Evolutionary conservation across 2,113 vertebrate species (phyloP).

Genomic region (Campylomormyrus numenius): DNA sequence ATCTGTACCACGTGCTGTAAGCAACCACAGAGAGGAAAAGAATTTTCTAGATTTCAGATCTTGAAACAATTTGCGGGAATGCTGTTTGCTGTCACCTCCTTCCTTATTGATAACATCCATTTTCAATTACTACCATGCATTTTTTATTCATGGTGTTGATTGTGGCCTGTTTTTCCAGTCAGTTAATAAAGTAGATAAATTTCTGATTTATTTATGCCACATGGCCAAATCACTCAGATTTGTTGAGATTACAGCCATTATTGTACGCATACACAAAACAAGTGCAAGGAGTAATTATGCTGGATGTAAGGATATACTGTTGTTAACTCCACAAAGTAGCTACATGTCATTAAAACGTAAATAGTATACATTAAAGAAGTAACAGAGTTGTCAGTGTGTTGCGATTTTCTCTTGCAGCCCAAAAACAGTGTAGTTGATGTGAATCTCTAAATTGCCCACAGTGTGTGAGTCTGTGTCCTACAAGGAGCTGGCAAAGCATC

Average conservation of each 20-base stretch:
- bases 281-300: neutral
- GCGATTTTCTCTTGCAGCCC: neutral
- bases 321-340: neutral
- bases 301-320: neutral
- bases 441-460: neutral
- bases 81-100: neutral
- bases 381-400: neutral
- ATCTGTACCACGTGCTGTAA: neutral
- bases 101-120: neutral
- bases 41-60: neutral
- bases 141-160: neutral
- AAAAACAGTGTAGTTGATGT: neutral
- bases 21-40: neutral
- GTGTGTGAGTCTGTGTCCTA: neutral
- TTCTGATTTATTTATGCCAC: constrained; percentile 2
- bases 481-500: neutral
- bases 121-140: neutral
- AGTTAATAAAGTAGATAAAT: neutral
- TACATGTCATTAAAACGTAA: neutral
- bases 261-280: neutral
- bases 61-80: neutral
- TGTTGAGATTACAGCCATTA: neutral
- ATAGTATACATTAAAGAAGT: neutral
- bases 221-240: neutral
- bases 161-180: neutral